A percentile compares a stretch with the other conserved stretches of the same genome.
These are phyloP conservation scores for Mamestra brassicae DNA, from an alignment of 2,888 invertebrate species.

Conservation along the genomic window DNA sequence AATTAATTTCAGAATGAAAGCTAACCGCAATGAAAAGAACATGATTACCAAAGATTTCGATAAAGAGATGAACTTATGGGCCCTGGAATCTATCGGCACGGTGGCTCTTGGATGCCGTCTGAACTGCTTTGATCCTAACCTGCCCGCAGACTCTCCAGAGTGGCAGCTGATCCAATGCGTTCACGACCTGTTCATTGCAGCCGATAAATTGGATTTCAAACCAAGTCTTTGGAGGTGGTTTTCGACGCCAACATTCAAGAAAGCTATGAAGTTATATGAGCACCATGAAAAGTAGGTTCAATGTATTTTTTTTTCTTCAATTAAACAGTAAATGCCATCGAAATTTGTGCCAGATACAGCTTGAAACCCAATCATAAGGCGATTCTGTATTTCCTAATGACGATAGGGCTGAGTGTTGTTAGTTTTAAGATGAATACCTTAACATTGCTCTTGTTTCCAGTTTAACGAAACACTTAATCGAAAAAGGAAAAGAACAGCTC, in stretches of 20 bases:
- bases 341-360: no score
- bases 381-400: no score
- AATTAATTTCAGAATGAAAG: constrained; percentile 83
- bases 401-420: no score
- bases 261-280: constrained; percentile 79
- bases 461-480: constrained; percentile 62
- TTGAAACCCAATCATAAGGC: no score
- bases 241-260: constrained; percentile 76
- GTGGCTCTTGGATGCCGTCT: constrained; percentile 84
- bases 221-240: constrained; percentile 78
- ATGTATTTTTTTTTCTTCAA: neutral
- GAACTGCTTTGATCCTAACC: constrained; percentile 78
- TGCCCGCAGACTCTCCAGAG: constrained; percentile 79
- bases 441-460: constrained; percentile 14
- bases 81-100: constrained; percentile 90
- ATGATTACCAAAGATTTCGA: constrained; percentile 90
- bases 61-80: constrained; percentile 92
- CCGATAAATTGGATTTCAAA: constrained; percentile 78
- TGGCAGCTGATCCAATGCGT: constrained; percentile 78
- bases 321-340: neutral
- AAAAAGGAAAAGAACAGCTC: constrained; percentile 72
- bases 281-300: constrained; percentile 77
- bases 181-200: constrained; percentile 73
- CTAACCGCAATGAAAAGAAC: constrained; percentile 85
- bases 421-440: neutral